Base-by-base conservation (phyloP, 2,113 vertebrate species). In the Junco hyemalis region DNA sequence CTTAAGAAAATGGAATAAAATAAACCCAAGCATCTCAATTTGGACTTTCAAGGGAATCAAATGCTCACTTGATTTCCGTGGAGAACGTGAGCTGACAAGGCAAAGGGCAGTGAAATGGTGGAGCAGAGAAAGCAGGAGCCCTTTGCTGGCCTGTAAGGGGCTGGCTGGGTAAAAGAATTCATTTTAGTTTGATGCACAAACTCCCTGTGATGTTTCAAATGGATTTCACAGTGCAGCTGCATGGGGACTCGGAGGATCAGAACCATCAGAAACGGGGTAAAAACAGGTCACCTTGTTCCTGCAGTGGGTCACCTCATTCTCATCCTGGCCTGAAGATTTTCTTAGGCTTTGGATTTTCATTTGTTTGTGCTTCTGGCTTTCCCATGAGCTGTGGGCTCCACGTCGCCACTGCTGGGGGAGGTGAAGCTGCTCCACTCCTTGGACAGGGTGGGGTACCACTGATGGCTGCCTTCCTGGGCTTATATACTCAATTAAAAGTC, bases 151-250 rank as follows among this genome's bases (percentile, higher is more conserved):
- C 61, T 53, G 5, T 4, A 20, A 42, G 77, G 56, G 74, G 35
- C 42, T 83, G 94, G 26, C 14, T 47, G 47, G 28, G 56, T 6
- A 71, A 64, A 31, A 51, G 85, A 66, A 61, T 86, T 73, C 71
- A 56, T 86, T 90, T 31, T 4, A 61, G 60, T 63, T 80, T 47
- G 90, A 66, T 82, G 74, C 48, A 33, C 68, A 47, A 1, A 40
- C 86, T 81, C 45, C 24, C 63, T 88, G 69, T 95, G 94, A 95
- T 96, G 73, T 96, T 93, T 93, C 88, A 81, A 87, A 92, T 89
- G 81, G 86, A 95, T 96, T 97, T 96, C 94, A 90, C 86, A 89
- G 87, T 29, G 81, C 0, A 1, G 81, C 73, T 95, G 47, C 36
- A 16, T 2, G 51, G 88, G 53, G 57, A 71, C 59, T 60, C 2